phyloP scores from a whole-genome alignment of 1,140 invertebrate species.

The Drosophila punjabiensis region DNA sequence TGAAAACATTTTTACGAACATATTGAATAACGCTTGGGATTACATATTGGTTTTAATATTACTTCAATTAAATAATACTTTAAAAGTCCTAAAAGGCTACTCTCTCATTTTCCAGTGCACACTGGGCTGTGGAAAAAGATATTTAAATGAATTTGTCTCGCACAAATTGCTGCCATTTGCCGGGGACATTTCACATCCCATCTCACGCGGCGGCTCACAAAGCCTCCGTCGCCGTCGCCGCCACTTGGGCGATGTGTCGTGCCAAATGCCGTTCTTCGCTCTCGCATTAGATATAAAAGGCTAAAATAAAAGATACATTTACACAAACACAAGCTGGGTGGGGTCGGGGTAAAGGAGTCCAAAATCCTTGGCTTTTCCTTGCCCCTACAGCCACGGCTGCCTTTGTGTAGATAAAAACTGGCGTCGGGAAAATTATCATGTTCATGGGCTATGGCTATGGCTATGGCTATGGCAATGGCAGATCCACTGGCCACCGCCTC shows the following conservation, averaged over 20 bases:
- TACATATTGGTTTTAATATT: neutral
- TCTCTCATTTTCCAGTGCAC: conserved; percentile 23
- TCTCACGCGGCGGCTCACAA: conserved; percentile 24
- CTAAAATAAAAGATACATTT: conserved; percentile 84
- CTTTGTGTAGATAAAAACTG: conserved; percentile 81
- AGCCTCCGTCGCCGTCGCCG: conserved; percentile 64
- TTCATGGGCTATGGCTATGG: conserved; percentile 66
- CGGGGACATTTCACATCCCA: conserved; percentile 58
- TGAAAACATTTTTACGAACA: neutral
- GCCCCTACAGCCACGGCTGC: conserved; percentile 42
- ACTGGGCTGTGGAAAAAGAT: conserved; percentile 56
- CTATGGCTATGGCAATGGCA: conserved; percentile 46
- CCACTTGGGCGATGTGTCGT: conserved; percentile 80
- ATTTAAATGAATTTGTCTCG: conserved; percentile 84
- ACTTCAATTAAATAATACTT: neutral
- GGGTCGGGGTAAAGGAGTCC: neutral
- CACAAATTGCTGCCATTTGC: conserved; percentile 82
- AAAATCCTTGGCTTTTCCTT: conserved; percentile 42
- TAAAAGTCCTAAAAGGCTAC: neutral
- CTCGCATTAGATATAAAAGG: conserved; percentile 81
- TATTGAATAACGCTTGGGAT: neutral
- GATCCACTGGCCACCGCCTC: conserved; percentile 18
- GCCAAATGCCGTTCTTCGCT: conserved; percentile 75
- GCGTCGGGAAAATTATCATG: conserved; percentile 84
- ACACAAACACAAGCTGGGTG: conserved; percentile 58